Evolutionary conservation across 2,888 invertebrate species (phyloP).

Genomic region (Tetheella fluctuosa): DNA sequence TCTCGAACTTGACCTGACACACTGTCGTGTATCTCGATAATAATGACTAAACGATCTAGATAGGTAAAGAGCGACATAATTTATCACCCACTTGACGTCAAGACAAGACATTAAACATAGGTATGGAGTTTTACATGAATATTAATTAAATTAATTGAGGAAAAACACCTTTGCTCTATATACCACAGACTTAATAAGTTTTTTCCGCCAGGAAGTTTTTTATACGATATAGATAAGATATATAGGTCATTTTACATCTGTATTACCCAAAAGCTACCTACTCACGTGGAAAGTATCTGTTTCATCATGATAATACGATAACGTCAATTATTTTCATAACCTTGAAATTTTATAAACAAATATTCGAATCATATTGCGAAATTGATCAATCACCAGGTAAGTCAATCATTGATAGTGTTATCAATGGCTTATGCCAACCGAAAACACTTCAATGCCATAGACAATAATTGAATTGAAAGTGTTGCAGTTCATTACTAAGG

Average conservation of each 20-base stretch:
- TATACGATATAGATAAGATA: background rate
- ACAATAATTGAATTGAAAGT: background rate
- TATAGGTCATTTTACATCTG: background rate
- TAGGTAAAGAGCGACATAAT: background rate
- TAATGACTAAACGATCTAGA: background rate
- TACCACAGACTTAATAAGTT: background rate
- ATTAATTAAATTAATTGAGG: background rate
- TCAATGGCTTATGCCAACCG: constrained; percentile 8
- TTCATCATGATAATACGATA: constrained; percentile 1
- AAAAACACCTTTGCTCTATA: background rate
- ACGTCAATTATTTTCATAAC: background rate
- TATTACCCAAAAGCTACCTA: background rate
- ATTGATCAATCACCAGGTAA: constrained; percentile 7
- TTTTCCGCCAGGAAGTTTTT: background rate
- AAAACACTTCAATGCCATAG: background rate
- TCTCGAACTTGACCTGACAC: no score
- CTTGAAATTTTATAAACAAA: constrained; percentile 6
- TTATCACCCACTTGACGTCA: background rate
- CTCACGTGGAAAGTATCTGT: background rate
- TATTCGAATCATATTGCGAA: constrained; percentile 10
- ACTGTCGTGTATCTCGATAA: no score
- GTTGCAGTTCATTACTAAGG: constrained; percentile 2
- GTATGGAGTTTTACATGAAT: background rate
- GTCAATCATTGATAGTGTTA: constrained; percentile 13
- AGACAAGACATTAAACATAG: no score